A percentile compares a stretch with the other conserved stretches of the same genome.
These are phyloP conservation scores for Clamator glandarius DNA, from an alignment of 2,797 vertebrate species.

Conservation along the genomic window DNA sequence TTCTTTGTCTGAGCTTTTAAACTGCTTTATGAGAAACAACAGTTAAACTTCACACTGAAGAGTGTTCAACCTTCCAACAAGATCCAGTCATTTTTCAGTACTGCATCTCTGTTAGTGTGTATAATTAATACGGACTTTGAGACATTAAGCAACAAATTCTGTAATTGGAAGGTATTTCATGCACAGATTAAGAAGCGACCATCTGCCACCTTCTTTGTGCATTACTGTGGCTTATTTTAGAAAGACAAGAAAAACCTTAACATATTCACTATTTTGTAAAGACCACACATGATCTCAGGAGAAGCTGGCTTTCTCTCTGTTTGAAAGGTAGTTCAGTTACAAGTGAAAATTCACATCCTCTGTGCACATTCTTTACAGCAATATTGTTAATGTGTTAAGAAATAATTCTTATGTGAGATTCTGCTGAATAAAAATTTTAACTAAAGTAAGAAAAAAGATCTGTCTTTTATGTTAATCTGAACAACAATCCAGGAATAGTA, in stretches of 20 bases:
- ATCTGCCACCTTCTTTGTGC: slow-evolving; percentile 55
- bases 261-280: neutral
- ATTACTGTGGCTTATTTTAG: neutral
- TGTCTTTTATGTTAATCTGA: neutral
- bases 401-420: neutral
- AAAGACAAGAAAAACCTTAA: neutral
- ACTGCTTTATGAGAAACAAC: slow-evolving; percentile 25
- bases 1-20: slow-evolving; percentile 39
- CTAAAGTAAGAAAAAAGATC: no score
- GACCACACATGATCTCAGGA: neutral
- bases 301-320: neutral
- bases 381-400: neutral
- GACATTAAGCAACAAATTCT: slow-evolving; percentile 58
- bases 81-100: neutral
- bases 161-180: slow-evolving; percentile 58
- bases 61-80: slow-evolving; percentile 5
- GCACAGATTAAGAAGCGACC: slow-evolving; percentile 54
- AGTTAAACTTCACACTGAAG: slow-evolving; percentile 6
- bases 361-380: accelerated
- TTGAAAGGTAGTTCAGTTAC: neutral
- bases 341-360: neutral
- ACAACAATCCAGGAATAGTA: neutral
- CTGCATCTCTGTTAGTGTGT: neutral
- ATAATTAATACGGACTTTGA: slow-evolving; percentile 57
- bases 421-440: neutral